phyloP scores from a whole-genome alignment of 1,140 invertebrate species.

The Lasioglossum albipes region DNA sequence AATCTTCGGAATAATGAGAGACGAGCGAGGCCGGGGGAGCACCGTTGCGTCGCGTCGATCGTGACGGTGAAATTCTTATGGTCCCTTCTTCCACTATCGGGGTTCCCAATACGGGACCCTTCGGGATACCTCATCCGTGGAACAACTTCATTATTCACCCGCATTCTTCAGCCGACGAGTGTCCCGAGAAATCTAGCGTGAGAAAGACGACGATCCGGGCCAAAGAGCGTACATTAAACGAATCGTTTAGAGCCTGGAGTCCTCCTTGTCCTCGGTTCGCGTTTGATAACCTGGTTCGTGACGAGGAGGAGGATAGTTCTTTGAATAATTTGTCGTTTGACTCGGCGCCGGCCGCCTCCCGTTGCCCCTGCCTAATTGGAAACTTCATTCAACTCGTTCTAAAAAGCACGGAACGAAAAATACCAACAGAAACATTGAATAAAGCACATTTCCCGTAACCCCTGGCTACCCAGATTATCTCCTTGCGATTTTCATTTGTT shows the following conservation, averaged over 20 bases:
- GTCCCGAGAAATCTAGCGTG: conserved; percentile 37
- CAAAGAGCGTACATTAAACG: conserved; percentile 32
- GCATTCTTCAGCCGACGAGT: conserved; percentile 40
- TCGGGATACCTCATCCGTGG: conserved; percentile 29
- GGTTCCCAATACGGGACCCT: conserved; percentile 53
- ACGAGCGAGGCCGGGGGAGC: too few species aligned
- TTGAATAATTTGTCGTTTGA: background rate
- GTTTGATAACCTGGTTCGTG: background rate
- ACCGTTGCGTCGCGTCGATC: background rate
- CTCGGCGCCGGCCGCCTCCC: background rate
- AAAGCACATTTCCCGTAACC: too few species aligned
- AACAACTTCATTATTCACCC: conserved; percentile 59
- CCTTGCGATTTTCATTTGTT: too few species aligned
- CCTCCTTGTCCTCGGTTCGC: background rate
- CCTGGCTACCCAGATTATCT: too few species aligned
- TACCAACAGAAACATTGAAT: too few species aligned
- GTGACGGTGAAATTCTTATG: conserved; percentile 5
- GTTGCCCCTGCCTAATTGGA: too few species aligned
- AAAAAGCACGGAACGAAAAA: too few species aligned
- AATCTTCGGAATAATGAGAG: background rate
- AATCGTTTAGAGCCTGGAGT: conserved; percentile 27
- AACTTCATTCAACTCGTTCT: too few species aligned
- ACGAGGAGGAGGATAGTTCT: background rate
- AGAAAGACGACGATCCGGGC: conserved; percentile 8
- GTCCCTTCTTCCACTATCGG: background rate